A percentile compares a stretch with the other conserved stretches of the same genome.
Evolutionary conservation across 1,140 invertebrate species (phyloP).

Genomic region (Hermetia illucens): DNA sequence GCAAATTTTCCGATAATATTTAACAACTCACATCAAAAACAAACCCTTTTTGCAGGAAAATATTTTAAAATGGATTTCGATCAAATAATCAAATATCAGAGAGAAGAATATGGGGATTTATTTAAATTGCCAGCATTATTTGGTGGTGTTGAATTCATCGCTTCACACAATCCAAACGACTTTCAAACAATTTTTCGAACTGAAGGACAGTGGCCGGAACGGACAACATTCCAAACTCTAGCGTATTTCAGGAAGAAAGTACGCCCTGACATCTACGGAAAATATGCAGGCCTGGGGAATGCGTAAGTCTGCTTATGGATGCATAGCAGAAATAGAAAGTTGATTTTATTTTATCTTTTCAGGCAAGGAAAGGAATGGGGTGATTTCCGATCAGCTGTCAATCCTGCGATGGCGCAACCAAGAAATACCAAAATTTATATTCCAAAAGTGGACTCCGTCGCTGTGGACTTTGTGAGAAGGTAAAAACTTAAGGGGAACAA

Average conservation of each 20-base stretch:
- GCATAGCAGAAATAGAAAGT: neutral
- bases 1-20: no score
- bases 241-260: constrained; percentile 10
- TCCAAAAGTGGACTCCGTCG: constrained; percentile 1
- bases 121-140: constrained; percentile 9
- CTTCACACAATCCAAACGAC: constrained; percentile 14
- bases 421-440: constrained; percentile 1
- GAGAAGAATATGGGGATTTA: constrained; percentile 11
- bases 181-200: constrained; percentile 15
- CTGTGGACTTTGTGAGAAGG: neutral
- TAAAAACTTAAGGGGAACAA: no score
- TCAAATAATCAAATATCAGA: neutral
- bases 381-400: neutral
- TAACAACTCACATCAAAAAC: no score
- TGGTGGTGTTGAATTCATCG: constrained; percentile 9
- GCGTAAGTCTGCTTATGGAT: constrained; percentile 11
- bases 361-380: no score
- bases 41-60: constrained; percentile 1
- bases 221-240: constrained; percentile 9
- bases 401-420: constrained; percentile 4
- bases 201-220: constrained; percentile 19
- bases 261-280: constrained; percentile 15
- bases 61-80: neutral
- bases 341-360: no score
- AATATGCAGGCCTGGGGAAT: constrained; percentile 11